Conservation (phyloP, 2,888 invertebrate species). For the Eumacrocentrus americanus region DNA sequence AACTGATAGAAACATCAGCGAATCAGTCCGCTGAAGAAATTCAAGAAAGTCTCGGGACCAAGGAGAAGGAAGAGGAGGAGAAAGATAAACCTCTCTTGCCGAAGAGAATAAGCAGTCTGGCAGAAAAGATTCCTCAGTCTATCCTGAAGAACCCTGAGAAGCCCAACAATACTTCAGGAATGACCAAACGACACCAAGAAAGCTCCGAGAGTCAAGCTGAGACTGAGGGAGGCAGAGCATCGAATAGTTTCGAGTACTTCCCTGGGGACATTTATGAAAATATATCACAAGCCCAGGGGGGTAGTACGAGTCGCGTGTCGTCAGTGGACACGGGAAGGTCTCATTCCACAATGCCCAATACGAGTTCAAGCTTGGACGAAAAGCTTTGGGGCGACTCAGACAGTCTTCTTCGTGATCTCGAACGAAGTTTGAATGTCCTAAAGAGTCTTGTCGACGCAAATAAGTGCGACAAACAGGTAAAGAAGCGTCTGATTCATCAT, state of each 20-base stretch:
- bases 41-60: too few species aligned
- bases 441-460: conserved; percentile 68
- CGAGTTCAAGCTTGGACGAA: conserved; percentile 58
- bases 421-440: conserved; percentile 68
- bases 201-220: conserved; percentile 33
- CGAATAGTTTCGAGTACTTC: conserved; percentile 72
- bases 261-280: conserved; percentile 67
- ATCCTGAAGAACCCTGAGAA: conserved; percentile 50
- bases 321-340: conserved; percentile 53
- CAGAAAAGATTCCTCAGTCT: conserved; percentile 44
- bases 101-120: conserved; percentile 49
- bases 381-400: conserved; percentile 60
- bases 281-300: conserved; percentile 46
- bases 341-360: conserved; percentile 57
- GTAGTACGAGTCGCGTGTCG: conserved; percentile 50
- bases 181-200: background rate
- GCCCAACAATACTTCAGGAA: conserved; percentile 31
- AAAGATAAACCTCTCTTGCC: conserved; percentile 53
- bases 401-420: conserved; percentile 67
- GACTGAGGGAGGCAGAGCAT: conserved; percentile 64
- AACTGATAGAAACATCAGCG: background rate
- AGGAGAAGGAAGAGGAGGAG: conserved; percentile 19
- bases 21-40: too few species aligned
- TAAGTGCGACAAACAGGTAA: conserved; percentile 67
- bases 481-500: conserved; percentile 70